Evolutionary conservation across 2,888 invertebrate species (phyloP).

Genomic region (Drosophila formosana): DNA sequence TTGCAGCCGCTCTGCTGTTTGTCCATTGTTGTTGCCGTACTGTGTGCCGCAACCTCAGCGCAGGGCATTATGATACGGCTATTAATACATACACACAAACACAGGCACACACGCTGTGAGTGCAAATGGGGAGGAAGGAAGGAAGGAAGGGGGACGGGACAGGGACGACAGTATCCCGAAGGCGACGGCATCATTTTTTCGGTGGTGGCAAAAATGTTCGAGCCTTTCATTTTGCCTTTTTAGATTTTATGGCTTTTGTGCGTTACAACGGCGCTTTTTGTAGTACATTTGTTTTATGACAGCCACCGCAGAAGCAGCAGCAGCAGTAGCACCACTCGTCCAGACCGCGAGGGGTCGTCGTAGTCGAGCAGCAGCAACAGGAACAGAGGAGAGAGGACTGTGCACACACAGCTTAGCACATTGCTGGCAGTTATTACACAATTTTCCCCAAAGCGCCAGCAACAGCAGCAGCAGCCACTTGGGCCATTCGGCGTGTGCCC

Average conservation of each 20-base stretch:
- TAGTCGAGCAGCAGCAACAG: constrained; percentile 25
- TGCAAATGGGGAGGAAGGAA: constrained; percentile 1
- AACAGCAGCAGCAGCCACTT: constrained; percentile 69
- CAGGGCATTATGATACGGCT: constrained; percentile 70
- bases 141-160: neutral
- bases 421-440: constrained; percentile 78
- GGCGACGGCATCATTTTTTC: constrained; percentile 58
- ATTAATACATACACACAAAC: constrained; percentile 62
- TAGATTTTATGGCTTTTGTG: constrained; percentile 79
- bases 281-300: constrained; percentile 79
- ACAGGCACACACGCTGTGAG: constrained; percentile 9
- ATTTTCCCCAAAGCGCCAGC: constrained; percentile 74
- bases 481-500: constrained; percentile 53
- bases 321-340: constrained; percentile 29
- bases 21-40: constrained; percentile 47
- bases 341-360: constrained; percentile 34
- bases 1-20: constrained; percentile 27
- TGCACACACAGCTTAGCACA: constrained; percentile 72
- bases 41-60: constrained; percentile 68
- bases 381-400: constrained; percentile 10
- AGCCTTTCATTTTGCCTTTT: constrained; percentile 78
- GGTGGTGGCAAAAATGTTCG: constrained; percentile 74
- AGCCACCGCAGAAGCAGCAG: constrained; percentile 62
- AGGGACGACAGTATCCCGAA: constrained; percentile 32
- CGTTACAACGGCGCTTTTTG: constrained; percentile 77